Evolutionary conservation across 2,888 invertebrate species (phyloP), one percentile per base, ranked within the genome.

Genomic region (Mimumesa dahlbomi): DNA sequence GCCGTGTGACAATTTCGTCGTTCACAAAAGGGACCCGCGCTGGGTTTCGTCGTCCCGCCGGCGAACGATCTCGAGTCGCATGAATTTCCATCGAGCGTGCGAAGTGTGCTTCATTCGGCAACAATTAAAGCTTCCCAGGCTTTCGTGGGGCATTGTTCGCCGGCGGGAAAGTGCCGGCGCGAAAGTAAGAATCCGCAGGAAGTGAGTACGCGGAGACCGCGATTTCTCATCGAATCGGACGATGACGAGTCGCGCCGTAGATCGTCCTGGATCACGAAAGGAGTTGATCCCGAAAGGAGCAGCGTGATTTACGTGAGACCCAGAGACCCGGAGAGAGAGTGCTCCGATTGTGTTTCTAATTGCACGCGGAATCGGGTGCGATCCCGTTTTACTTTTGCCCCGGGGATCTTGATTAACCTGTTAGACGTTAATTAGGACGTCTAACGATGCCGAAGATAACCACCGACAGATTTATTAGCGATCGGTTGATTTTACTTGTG

Each of bases 151-250:
- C 54, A 80, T 80, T 80, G 80, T 80, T 69, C 46, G n/a, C 18
- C 31, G 46, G 11, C 77, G 83, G 77, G 82, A 82, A 82, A 80
- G 82, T 81, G 81, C 38, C 71, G 61, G 57, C 66, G 82, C 71
- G 82, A 81, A 81, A 82, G 82, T 82, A 81, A 80, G 67, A 80
- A 81, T 21, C 65, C 57, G 50, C 54, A 58, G 70, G 79, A 81
- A 69, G n/a, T n/a, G n/a, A n/a, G n/a, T n/a, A 81, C 50, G 18
- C 21, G 69, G 36, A 50, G 34, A 25, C 36, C 29, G 58, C 49
- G 31, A 66, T 67, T 73, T 67, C 67, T 62, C 67, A 45, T 73
- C 67, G 57, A 62, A 66, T 49, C 36, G 14, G 14, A 13, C 36
- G 54, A 42, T 46, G 16, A 50, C 29, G 42, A 19, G 34, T 18